A percentile compares a stretch with the other conserved stretches of the same genome.
Conservation (phyloP, 1,140 invertebrate genomes). For the Lucilia cuprina region DNA sequence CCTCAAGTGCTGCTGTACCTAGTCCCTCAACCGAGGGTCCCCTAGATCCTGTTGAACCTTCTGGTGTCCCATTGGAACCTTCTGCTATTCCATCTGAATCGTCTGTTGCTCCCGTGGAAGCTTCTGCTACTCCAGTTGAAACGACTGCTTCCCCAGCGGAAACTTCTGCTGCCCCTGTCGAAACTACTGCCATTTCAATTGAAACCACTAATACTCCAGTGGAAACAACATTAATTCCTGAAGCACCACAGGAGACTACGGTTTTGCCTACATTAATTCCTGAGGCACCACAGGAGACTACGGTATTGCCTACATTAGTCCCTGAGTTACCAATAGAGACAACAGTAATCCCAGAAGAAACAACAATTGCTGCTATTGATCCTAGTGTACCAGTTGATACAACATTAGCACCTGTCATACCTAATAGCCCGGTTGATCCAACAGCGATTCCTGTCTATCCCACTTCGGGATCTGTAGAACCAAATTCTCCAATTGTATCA, state of each 20-base stretch:
- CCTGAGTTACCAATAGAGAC: background rate
- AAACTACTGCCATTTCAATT: constrained; percentile 39
- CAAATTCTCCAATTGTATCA: background rate
- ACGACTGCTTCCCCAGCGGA: constrained; percentile 11
- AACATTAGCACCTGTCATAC: background rate
- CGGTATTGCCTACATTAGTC: constrained; percentile 35
- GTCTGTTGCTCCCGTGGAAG: background rate
- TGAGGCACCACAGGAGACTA: background rate
- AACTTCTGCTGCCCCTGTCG: background rate
- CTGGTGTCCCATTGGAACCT: constrained; percentile 18
- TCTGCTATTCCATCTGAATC: background rate
- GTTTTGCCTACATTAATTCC: constrained; percentile 35
- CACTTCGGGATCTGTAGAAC: background rate
- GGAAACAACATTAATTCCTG: constrained; percentile 34
- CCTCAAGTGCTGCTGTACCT: background rate
- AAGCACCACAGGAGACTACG: constrained; percentile 41
- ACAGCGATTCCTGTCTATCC: background rate
- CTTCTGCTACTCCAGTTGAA: background rate
- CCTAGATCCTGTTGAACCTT: background rate
- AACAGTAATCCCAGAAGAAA: background rate
- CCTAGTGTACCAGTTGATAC: background rate
- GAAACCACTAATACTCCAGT: constrained; percentile 6
- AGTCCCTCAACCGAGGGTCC: background rate
- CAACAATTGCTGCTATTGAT: background rate
- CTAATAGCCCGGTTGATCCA: background rate